Base-by-base conservation (phyloP, 1,140 invertebrate species). In the Pseudomyrmex dendroicus region DNA sequence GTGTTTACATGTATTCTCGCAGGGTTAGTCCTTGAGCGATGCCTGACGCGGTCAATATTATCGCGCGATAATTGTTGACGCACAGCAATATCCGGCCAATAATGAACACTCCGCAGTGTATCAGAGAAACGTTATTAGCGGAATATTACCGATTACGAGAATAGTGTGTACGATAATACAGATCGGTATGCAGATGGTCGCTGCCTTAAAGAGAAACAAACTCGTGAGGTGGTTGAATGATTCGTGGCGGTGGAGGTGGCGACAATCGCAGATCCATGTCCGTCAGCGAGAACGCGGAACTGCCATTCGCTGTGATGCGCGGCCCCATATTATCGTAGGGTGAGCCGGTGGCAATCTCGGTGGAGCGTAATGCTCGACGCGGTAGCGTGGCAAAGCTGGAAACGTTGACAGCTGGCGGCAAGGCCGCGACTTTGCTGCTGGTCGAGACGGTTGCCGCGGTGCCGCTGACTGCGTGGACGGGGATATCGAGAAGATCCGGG, bases 271-370 rank as follows among this genome's bases (percentile, higher is more conserved):
- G 85, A 50, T 94, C 92, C 72, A 91, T 91, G 89, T 97, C 97
- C 48, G 96, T 97, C 82, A 98, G 92, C 15, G 97, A 98, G 84
- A 98, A 96, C 1, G 96, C 97, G 12, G 97, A 98, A 77, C 95
- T 96, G 48, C 97, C 98, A 85, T 97, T 97, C 1, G 97, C 97
- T 7, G 98, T 98, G 12, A 98, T 97, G 87, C 98, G 95, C 44
- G 97, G 97, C 1, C 98, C 98, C 96, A 98, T 97, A 91, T 98
- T 98, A 92, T 98, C 98, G 92, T 98, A 98, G 93, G 93, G 94
- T 86, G 94, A 93, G 12, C 66, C 76, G 25, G 22, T 13, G 83
- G 94, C 91, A 84, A 94, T 85, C 84, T 95, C 93, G 76, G 85
- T 67, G n/a, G 90, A 64, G 13, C 92, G 86, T 46, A 94, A 72